phyloP scores from a whole-genome alignment of 2,888 invertebrate genomes.

The Pteria penguin region DNA sequence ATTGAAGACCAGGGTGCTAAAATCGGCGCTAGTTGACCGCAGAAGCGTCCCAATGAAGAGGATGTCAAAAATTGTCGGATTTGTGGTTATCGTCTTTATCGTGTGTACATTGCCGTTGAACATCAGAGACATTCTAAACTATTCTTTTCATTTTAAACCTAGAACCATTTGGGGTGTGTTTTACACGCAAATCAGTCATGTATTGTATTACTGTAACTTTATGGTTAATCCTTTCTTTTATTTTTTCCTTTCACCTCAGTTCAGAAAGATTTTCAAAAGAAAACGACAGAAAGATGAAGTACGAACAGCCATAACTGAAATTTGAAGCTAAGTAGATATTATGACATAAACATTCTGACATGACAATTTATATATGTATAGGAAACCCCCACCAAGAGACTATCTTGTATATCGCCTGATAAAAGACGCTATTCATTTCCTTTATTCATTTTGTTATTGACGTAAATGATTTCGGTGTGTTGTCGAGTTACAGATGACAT shows the following conservation, averaged over 20 bases:
- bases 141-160: neutral
- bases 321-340: too few species aligned
- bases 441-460: too few species aligned
- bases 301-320: too few species aligned
- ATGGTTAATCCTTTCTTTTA: constrained; percentile 33
- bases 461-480: too few species aligned
- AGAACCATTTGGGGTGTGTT: constrained; percentile 9
- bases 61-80: constrained; percentile 17
- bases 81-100: constrained; percentile 18
- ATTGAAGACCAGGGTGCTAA: constrained; percentile 21
- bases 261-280: neutral
- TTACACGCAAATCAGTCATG: constrained; percentile 7
- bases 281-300: too few species aligned
- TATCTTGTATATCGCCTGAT: too few species aligned
- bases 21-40: constrained; percentile 2
- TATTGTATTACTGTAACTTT: constrained; percentile 16
- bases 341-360: too few species aligned
- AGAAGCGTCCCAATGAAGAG: constrained; percentile 12
- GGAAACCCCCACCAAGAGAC: too few species aligned
- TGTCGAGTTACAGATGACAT: too few species aligned
- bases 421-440: too few species aligned
- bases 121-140: constrained; percentile 17
- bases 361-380: too few species aligned
- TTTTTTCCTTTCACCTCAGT: constrained; percentile 23
- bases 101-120: constrained; percentile 27